A percentile compares a stretch with the other conserved stretches of the same genome.
These are phyloP conservation scores for Lethrus apterus DNA, from an alignment of 1,140 invertebrate species.

Conservation along the genomic window DNA sequence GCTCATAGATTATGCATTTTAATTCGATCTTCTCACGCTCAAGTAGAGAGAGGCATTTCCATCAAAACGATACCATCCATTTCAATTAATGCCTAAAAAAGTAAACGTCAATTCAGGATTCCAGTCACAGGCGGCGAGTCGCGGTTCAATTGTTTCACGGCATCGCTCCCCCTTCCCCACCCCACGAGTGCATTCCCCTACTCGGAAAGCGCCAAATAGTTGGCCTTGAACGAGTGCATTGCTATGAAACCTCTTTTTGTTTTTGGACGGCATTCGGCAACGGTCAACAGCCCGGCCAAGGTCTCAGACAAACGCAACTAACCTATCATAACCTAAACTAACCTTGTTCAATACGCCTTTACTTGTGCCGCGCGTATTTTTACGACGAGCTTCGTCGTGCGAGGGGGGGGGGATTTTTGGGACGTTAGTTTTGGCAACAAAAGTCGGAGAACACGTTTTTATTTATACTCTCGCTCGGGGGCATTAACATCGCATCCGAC, in stretches of 20 bases:
- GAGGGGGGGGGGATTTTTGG: conserved; percentile 8
- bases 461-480: no score
- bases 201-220: conserved; percentile 33
- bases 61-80: conserved; percentile 37
- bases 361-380: conserved; percentile 24
- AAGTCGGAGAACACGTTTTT: no score
- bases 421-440: no score
- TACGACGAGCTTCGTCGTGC: conserved; percentile 16
- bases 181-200: conserved; percentile 26
- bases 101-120: conserved; percentile 39
- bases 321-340: conserved; percentile 40
- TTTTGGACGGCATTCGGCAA: conserved; percentile 41
- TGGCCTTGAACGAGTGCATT: conserved; percentile 42
- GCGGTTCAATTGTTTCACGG: conserved; percentile 41
- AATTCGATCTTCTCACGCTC: no score
- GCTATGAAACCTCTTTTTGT: conserved; percentile 39
- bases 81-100: conserved; percentile 40
- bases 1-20: no score
- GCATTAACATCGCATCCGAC: no score
- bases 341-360: conserved; percentile 28
- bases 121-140: conserved; percentile 40
- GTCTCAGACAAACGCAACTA: conserved; percentile 33
- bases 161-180: conserved; percentile 20
- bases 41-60: conserved; percentile 26
- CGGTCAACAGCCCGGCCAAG: conserved; percentile 40